Base-by-base conservation (phyloP, 1,140 invertebrate species). In the Camponotus floridanus region DNA sequence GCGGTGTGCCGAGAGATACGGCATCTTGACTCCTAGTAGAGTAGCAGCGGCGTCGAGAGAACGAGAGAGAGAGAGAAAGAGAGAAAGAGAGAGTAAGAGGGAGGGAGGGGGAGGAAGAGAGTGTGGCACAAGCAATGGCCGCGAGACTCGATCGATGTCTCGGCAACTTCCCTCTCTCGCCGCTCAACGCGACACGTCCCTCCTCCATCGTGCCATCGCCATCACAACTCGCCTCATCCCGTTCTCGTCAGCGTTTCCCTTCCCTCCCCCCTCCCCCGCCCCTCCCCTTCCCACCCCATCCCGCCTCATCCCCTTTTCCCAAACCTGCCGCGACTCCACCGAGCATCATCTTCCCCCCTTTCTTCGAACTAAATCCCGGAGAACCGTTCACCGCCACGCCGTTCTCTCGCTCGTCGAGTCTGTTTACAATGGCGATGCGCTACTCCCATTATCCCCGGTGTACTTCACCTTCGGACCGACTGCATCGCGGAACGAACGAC, bases 21-120 rank as follows among this genome's bases (percentile, higher is more conserved):
- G 94, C 94, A 95, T 94, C 94, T 94, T 95, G 94, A 94, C 94
- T 95, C 93, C 92, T 95, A 93, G 93, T 90, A 91, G 87, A 86
- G 91, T 83, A 83, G 55, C 68, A 61, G 45, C 33, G 64, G 13
- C 42, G 45, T 11, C 62, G 57, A 48, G 31, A 67, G 61, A 65
- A 26, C 26, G 39, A 76, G 42, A 62, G n/a, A 21, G 62, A 36
- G 76, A n/a, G 55, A 68, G 33, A 26, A 62, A n/a, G 67, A 33
- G n/a, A n/a, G 55, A 67, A 31, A 68, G 39, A 4, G 7, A 33
- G 68, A 18, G 76, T 39, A 7, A 48, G 42, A 26, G 33, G 2
- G 39, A 15, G 39, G 21, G 76, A 36, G 57, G 9, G 33, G 36
- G 76, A 11, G 67, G n/a, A 31, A 51, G 48, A 45, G 67, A 73